Evolutionary conservation across 2,888 invertebrate genomes (phyloP).

Genomic region (Glaucopsyche alexis): DNA sequence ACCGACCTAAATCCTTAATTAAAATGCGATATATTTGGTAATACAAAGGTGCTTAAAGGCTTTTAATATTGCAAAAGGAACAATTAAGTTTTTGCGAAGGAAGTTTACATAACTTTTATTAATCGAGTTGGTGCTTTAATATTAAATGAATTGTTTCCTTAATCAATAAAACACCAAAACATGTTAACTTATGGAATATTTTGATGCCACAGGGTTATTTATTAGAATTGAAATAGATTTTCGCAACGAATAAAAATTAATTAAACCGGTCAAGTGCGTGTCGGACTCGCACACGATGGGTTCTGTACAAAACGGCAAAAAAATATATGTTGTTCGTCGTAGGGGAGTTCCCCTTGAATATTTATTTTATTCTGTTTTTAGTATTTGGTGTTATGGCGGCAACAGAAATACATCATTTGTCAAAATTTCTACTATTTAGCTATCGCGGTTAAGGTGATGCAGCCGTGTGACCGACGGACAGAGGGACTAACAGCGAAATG

Average conservation of each 20-base stretch:
- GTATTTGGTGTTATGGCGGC: too few species aligned
- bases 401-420: too few species aligned
- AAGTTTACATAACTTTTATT: conserved; percentile 5
- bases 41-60: background rate
- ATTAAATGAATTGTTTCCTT: background rate
- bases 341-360: too few species aligned
- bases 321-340: too few species aligned
- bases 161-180: background rate
- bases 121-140: background rate
- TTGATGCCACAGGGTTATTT: background rate
- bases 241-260: background rate
- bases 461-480: too few species aligned
- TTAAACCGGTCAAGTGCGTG: too few species aligned
- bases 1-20: background rate
- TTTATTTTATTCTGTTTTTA: too few species aligned
- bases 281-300: too few species aligned
- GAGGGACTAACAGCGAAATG: too few species aligned
- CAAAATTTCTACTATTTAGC: too few species aligned
- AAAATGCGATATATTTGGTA: background rate
- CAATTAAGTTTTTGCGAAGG: background rate
- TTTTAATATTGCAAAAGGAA: background rate
- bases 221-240: background rate
- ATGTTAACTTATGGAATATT: background rate
- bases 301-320: too few species aligned
- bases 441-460: too few species aligned